Evolutionary conservation across 2,113 vertebrate species (phyloP), one percentile per base, ranked within the genome.

Genomic region (Eira barbara): DNA sequence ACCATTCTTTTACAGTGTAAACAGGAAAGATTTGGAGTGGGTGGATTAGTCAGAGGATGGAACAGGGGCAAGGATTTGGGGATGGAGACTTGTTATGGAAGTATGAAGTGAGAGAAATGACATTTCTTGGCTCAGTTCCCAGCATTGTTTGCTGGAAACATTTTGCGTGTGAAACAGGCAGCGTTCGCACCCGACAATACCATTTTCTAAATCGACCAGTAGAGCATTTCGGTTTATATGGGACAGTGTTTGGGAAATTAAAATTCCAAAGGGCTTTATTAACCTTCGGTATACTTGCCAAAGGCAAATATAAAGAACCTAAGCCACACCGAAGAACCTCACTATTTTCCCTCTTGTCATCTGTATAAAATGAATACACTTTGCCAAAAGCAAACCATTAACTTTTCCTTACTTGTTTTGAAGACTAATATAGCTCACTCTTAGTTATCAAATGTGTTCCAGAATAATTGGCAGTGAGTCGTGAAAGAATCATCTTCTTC

Each of bases 11-110:
- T 73, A 57, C 90, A 93, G n/a, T 9, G 47, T 97, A 95, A 98
- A 98, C 95, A 98, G 96, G 97, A 97, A 98, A 94, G 92, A 52
- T 89, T 92, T 83, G 91, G 95, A 97, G 97, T 96, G 96, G 92
- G 85, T 91, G 52, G 94, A 96, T 96, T 91, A 97, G 93, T 92
- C 95, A 96, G 83, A 82, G 89, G 83, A 84, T 88, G 80, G 52
- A 80, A 85, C 74, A 84, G 36, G 61, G 82, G 47, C 52, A 88
- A 80, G 80, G 15, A 0, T 63, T 67, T 69, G 59, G 90, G 82
- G 45, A 71, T 31, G 29, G 76, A 97, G 91, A 85, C 94, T 95
- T 96, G 61, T 93, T 90, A 18, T 94, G 91, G 82, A 95, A 98
- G 71, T 55, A 90, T 6, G 34, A 88, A 97, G 67, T 71, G 88